Evolutionary conservation across 92 coral and sea anemone species (phyloP).

Genomic region (Montipora capitata): DNA sequence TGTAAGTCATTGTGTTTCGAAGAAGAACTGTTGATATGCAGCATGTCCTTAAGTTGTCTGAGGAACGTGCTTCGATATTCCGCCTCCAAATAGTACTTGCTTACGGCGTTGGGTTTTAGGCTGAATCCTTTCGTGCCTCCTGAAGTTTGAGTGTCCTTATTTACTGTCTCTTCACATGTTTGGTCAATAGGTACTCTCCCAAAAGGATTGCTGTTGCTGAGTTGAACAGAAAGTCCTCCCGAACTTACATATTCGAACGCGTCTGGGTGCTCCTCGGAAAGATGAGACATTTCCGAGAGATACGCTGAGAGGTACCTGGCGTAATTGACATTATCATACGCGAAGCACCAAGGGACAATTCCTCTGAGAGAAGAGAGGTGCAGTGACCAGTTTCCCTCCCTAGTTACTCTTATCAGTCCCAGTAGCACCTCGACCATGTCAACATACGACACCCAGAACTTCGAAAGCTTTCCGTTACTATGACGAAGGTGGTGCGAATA

Average conservation of each 20-base stretch:
- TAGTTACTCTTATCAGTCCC: too few relatives aligned
- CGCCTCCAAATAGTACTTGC: constrained; percentile 12
- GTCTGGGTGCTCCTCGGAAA: constrained; percentile 51
- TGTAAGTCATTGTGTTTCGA: not conserved
- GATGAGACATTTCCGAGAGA: constrained; percentile 53
- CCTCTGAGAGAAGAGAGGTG: constrained; percentile 8
- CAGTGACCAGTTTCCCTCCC: not conserved
- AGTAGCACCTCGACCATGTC: constrained; percentile 32
- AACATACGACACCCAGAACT: constrained; percentile 72
- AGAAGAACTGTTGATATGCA: not conserved
- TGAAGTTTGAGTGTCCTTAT: constrained; percentile 15
- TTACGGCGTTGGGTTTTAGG: constrained; percentile 43
- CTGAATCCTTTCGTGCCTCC: constrained; percentile 52
- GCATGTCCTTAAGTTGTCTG: too few relatives aligned
- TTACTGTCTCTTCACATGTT: too few relatives aligned
- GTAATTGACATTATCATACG: constrained; percentile 68
- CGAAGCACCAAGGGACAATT: constrained; percentile 72
- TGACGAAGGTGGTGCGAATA: too few relatives aligned
- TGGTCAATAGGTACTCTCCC: too few relatives aligned
- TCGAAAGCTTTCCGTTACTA: constrained; percentile 22
- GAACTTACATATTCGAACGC: constrained; percentile 16
- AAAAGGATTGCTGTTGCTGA: too few relatives aligned
- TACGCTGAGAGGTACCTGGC: constrained; percentile 67
- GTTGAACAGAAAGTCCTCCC: constrained; percentile 38
- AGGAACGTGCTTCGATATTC: constrained; percentile 50